Evolutionary conservation across 2,113 vertebrate genomes (phyloP).

Genomic region (Leucosticte australis): DNA sequence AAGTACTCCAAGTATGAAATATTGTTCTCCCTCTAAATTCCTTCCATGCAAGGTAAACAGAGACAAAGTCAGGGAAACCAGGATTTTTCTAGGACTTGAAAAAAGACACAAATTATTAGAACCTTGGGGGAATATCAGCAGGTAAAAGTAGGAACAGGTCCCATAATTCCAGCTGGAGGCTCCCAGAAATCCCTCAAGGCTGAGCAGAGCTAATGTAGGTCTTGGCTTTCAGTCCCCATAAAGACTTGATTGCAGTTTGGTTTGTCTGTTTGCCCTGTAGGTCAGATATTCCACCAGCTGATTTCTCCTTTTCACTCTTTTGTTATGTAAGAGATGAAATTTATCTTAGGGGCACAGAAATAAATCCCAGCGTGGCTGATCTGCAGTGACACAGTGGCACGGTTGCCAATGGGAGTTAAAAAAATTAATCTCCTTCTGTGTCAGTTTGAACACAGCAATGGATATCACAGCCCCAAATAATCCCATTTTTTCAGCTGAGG

Average conservation of each 20-base stretch:
- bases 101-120: not conserved
- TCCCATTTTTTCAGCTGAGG: not conserved
- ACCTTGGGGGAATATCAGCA: not conserved
- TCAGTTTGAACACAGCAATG: not conserved
- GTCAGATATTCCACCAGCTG: not conserved
- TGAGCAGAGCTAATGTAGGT: not conserved
- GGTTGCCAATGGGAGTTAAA: not conserved
- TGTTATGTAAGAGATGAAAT: not conserved
- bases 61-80: slow-evolving; percentile 14
- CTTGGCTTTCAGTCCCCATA: not conserved
- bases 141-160: not conserved
- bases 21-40: not conserved
- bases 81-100: slow-evolving; percentile 2
- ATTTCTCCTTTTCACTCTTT: slow-evolving; percentile 8
- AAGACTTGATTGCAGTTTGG: not conserved
- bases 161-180: not conserved
- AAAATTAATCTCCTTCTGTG: not conserved
- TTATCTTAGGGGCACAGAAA: not conserved
- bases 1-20: not conserved
- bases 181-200: not conserved
- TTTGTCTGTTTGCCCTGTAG: slow-evolving; percentile 1
- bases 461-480: not conserved
- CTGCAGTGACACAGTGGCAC: not conserved
- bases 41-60: not conserved
- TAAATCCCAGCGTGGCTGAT: slow-evolving; percentile 21